Base-by-base conservation (phyloP, 2,888 invertebrate genomes). In the Caenorhabditis afra region DNA sequence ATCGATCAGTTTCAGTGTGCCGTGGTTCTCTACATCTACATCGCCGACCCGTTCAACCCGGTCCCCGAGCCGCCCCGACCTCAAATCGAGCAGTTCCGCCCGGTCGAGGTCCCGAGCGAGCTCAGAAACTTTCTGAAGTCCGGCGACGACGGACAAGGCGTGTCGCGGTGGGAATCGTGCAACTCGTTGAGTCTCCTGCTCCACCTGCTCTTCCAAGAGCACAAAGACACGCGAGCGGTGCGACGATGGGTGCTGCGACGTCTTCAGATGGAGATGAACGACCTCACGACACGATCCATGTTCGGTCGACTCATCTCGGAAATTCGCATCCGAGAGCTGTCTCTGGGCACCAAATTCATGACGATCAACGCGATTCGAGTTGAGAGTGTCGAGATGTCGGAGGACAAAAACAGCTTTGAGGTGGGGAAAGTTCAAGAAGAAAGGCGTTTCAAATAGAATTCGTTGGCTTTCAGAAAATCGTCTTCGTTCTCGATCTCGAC, bases 291-390 rank as follows among this genome's bases (percentile, higher is more conserved):
- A 8, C 78, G 89, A 20, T 84, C 87, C 5, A 81, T 88, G 1
- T 85, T 85, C 35, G 88, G 89, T 0, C 73, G 87, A 18, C 75
- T 89, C 37, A 83, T 88, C n/a, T 83, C 87, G 73, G 87, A 87
- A 41, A 87, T 89, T 53, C 85, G 86, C 29, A 88, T 89, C 45
- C 85, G 88, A 12, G 88, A 89, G 49, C 77, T 89, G 14, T 87
- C 86, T 1, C 77, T 88, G 8, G 97, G 97, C n/a, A 94, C 94
- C 44, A 95, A 95, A 90, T 96, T 96, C 91, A 97, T 97, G 0
- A 94, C 95, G 85, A 94, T 97, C 83, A 94, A 94, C 88, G 94
- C 94, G 87, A 92, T 96, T 73, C 93, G 94, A 62, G 93, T 96
- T 35, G 94, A 95, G 64, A 94, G 93, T 88, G 94, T 95, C 0